phyloP scores from a whole-genome alignment of 2,113 vertebrate species.

The Phylloscopus trochiloides region DNA sequence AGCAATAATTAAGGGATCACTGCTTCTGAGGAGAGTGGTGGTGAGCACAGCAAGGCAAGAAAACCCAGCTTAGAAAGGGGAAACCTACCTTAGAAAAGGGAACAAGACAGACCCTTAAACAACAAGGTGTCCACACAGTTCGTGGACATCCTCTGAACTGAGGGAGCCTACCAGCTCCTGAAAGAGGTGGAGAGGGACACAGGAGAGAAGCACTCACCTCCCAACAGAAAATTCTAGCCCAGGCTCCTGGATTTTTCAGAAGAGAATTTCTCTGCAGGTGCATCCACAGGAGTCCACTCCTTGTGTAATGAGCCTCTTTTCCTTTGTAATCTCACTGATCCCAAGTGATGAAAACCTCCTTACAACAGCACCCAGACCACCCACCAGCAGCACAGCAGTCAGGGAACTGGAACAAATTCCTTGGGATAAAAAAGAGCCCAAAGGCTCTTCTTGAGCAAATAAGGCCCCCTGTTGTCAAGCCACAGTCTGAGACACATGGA shows the following conservation, averaged over 20 bases:
- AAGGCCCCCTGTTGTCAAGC: neutral
- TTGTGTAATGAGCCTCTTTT: neutral
- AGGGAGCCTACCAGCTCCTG: neutral
- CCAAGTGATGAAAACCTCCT: neutral
- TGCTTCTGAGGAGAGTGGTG: neutral
- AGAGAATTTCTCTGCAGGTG: rapidly evolving
- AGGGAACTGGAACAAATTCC: neutral
- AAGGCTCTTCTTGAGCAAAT: neutral
- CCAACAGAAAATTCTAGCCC: neutral
- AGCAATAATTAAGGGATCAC: neutral
- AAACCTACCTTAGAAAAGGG: too few relatives aligned
- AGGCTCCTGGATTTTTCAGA: neutral
- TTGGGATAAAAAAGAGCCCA: neutral
- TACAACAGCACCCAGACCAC: neutral
- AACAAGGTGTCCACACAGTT: neutral
- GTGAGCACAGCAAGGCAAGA: neutral
- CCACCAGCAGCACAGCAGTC: neutral
- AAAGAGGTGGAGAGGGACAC: neutral
- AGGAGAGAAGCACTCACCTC: neutral
- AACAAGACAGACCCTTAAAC: neutral
- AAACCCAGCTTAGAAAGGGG: neutral
- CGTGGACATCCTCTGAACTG: neutral
- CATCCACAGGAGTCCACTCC: neutral
- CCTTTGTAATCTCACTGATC: neutral
- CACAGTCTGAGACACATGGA: neutral